Evolutionary conservation across 2,113 vertebrate species (phyloP).

Genomic region (Ageneiosus marmoratus): DNA sequence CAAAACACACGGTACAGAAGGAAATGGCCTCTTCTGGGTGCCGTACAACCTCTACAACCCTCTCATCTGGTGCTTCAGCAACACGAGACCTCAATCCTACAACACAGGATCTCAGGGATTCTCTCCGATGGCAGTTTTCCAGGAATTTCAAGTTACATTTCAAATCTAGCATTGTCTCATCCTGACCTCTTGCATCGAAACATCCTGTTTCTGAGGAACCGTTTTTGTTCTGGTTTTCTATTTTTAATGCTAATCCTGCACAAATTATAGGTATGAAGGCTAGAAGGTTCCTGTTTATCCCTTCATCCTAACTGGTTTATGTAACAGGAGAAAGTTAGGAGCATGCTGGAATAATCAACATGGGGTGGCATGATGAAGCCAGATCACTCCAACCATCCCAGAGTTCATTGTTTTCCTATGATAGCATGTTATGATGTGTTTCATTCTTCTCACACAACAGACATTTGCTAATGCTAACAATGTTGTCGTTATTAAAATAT

Average conservation of each 20-base stretch:
- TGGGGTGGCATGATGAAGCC: not conserved
- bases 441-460: not conserved
- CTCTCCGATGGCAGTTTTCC: not conserved
- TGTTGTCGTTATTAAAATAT: not conserved
- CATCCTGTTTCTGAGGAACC: constrained; percentile 14
- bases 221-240: constrained; percentile 1
- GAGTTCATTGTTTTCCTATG: too few relatives aligned
- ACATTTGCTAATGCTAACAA: not conserved
- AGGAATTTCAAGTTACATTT: not conserved
- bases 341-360: not conserved
- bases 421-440: too few relatives aligned
- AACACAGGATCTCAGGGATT: constrained; percentile 5
- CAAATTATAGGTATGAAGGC: not conserved
- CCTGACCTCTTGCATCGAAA: not conserved
- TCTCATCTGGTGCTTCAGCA: constrained; percentile 15
- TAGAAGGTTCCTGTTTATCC: constrained; percentile 2
- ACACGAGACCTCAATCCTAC: not conserved
- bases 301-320: not conserved
- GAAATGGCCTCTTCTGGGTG: constrained; percentile 7
- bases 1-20: not conserved
- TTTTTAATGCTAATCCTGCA: constrained; percentile 3
- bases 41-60: not conserved
- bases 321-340: too few relatives aligned
- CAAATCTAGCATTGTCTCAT: constrained; percentile 15
- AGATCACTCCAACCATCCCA: not conserved